A percentile compares a stretch with the other conserved stretches of the same genome.
Conservation (phyloP, 2,888 invertebrate species). For the Ornithoptera priamus region DNA sequence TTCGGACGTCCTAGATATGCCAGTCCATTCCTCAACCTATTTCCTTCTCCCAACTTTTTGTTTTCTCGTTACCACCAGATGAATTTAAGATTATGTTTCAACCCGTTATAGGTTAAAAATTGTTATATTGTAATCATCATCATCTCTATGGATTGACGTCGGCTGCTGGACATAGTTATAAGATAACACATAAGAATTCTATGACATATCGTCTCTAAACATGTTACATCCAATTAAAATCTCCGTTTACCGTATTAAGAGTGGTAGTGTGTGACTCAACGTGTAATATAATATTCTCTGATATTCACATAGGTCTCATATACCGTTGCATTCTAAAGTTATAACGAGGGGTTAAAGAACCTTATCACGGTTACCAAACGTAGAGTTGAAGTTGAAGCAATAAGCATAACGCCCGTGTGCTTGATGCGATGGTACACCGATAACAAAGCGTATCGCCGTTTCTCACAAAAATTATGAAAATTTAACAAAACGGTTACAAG, state of each 20-base stretch:
- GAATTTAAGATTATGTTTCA: too few species aligned
- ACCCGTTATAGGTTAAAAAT: too few species aligned
- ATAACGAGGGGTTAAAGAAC: constrained; percentile 12
- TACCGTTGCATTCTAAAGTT: constrained; percentile 1
- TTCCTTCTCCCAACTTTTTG: too few species aligned
- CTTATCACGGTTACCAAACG: constrained; percentile 22
- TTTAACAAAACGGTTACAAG: too few species aligned
- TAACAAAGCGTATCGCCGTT: not conserved
- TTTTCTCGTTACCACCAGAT: too few species aligned
- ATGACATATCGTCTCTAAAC: not conserved
- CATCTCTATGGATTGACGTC: too few species aligned
- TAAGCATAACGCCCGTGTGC: constrained; percentile 14
- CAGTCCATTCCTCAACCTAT: too few species aligned
- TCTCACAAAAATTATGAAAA: not conserved
- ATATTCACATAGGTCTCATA: constrained; percentile 1
- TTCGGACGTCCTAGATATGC: too few species aligned
- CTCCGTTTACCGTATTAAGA: too few species aligned
- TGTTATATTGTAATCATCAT: too few species aligned
- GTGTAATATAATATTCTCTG: not conserved
- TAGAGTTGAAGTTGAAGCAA: constrained; percentile 23
- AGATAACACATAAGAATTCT: not conserved
- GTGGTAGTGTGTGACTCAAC: not conserved
- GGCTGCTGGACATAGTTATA: not conserved
- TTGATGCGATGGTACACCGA: constrained; percentile 1
- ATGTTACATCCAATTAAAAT: too few species aligned